Percentiles rank a stretch among this genome's conserved stretches.
These are phyloP conservation scores for Schmidtea mediterranea DNA, from an alignment of 1,140 invertebrate species.

Conservation along the genomic window DNA sequence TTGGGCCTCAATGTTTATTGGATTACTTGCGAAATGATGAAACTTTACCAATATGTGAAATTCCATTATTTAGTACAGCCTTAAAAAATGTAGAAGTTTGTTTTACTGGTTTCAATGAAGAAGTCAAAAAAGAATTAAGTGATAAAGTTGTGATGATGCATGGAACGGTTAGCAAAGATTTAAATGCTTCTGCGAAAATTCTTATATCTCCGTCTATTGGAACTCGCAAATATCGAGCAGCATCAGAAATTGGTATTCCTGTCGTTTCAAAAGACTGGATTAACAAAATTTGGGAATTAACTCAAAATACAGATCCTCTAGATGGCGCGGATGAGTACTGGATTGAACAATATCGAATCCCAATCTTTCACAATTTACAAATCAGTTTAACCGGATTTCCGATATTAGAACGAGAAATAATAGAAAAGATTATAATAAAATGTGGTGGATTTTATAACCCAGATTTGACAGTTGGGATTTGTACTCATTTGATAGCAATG, in stretches of 20 bases:
- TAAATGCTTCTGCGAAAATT: too few species aligned
- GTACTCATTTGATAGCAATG: neutral
- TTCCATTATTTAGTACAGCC: neutral
- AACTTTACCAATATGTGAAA: neutral
- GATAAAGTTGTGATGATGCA: too few species aligned
- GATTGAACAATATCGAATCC: neutral
- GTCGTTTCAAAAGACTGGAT: too few species aligned
- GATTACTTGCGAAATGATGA: conserved; percentile 1
- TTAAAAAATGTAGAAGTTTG: neutral
- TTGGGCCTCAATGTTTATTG: neutral
- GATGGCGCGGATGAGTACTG: too few species aligned
- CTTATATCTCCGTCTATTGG: too few species aligned
- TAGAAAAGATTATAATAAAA: neutral
- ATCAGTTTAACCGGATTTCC: neutral
- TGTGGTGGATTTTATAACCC: neutral
- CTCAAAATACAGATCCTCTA: too few species aligned
- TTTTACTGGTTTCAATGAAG: neutral
- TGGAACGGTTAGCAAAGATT: too few species aligned
- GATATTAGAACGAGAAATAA: neutral
- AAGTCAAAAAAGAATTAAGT: too few species aligned
- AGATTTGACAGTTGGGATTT: neutral
- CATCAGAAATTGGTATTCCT: too few species aligned
- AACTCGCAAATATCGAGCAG: too few species aligned
- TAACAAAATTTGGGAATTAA: too few species aligned
- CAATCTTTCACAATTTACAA: neutral